Evolutionary conservation across 2,888 invertebrate genomes (phyloP), one percentile per base, ranked within the genome.

Genomic region (Calliphora vomitoria): DNA sequence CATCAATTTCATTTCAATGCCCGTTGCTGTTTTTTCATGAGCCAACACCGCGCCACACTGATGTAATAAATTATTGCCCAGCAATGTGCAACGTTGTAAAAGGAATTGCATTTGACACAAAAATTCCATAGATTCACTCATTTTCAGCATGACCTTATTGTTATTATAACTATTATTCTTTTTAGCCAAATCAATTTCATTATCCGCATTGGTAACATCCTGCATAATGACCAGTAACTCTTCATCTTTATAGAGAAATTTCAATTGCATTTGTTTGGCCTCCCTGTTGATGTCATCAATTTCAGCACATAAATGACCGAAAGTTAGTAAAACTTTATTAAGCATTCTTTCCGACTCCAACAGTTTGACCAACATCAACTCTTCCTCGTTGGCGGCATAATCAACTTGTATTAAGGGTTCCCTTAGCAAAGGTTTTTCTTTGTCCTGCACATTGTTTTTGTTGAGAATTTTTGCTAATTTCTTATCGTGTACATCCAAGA

Each of bases 321-420:
- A 95, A 0, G 97, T 97, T 60, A 96, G 95, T 10, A 98, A 94
- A 66, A 98, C 95, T 94, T 97, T 96, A 50, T 96, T 96, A 90
- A 98, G 95, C 71, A 96, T 94, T 91, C 96, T 97, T 93, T 98
- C 98, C 35, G 97, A 97, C 89, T 97, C 96, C 13, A 97, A 95
- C 86, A 98, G 93, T 89, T 96, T 95, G 47, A 96, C 94, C 47
- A 97, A 93, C 5, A 95, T 94, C 15, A 96, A 94, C 89, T 95
- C 95, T 93, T 98, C 97, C 31, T 88, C 85, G 84, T 91, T 88
- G 31, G 88, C 82, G 1, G 87, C 88, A 38, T 90, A 91, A 47
- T 90, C 89, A 0, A 92, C 88, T 74, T 91, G 89, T 15, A 92
- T 87, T n/a, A 91, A 86, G 15, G 92, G 90, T n/a, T 76, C 25